phyloP scores from a whole-genome alignment of 2,113 vertebrate species.

The Promerops cafer region DNA sequence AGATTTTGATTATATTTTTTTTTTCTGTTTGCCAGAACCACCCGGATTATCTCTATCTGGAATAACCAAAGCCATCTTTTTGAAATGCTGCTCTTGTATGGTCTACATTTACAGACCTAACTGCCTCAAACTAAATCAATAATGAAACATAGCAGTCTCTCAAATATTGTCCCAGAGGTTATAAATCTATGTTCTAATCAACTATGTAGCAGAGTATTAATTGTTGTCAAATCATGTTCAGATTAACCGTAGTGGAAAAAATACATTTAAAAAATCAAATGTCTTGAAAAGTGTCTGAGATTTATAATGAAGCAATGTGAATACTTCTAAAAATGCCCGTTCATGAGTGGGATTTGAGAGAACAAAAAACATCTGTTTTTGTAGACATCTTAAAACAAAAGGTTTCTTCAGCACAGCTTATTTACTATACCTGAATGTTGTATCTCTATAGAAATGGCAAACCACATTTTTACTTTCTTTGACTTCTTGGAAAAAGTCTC shows the following conservation, averaged over 20 bases:
- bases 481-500: conserved; percentile 93
- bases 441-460: conserved; percentile 95
- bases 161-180: not conserved
- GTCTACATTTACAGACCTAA: not conserved
- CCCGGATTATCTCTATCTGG: not conserved
- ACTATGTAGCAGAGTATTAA: not conserved
- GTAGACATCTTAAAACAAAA: not conserved
- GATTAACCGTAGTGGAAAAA: not conserved
- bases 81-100: not conserved
- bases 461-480: conserved; percentile 95
- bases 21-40: not conserved
- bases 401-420: not conserved
- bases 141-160: not conserved
- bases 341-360: not conserved
- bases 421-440: conserved; percentile 86
- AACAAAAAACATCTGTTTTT: not conserved
- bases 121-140: not conserved
- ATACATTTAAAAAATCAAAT: not conserved
- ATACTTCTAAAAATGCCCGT: not conserved
- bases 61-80: not conserved
- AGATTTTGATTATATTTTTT: not conserved
- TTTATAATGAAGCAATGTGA: not conserved
- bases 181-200: not conserved
- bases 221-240: not conserved
- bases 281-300: not conserved